phyloP scores from a whole-genome alignment of 2,113 vertebrate genomes.

The Siniperca chuatsi region DNA sequence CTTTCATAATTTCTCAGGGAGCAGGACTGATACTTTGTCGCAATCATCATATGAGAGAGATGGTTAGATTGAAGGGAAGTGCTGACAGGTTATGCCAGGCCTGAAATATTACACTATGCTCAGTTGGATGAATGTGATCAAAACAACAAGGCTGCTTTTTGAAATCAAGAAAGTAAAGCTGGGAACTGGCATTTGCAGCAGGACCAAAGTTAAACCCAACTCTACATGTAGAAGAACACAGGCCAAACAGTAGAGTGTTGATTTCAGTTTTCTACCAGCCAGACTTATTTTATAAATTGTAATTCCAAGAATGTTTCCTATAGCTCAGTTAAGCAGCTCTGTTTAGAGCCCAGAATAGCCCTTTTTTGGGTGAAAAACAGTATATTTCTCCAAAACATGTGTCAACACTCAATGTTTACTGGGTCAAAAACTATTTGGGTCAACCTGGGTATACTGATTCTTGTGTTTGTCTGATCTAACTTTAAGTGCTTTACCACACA shows the following conservation, averaged over 20 bases:
- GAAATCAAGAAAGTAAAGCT: conserved; percentile 24
- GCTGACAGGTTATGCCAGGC: conserved; percentile 32
- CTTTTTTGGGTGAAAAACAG: conserved; percentile 36
- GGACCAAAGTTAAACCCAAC: conserved; percentile 2
- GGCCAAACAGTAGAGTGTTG: conserved; percentile 14
- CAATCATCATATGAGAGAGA: conserved; percentile 43
- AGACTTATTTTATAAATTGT: conserved; percentile 25
- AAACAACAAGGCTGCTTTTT: conserved; percentile 25
- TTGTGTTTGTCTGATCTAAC: conserved; percentile 30
- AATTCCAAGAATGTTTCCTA: conserved; percentile 49
- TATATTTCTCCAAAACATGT: conserved; percentile 30
- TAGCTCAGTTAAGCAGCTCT: neutral
- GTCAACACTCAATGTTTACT: conserved; percentile 43
- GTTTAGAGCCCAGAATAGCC: conserved; percentile 18
- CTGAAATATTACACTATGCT: conserved; percentile 20
- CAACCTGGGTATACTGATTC: conserved; percentile 20
- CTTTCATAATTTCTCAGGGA: conserved; percentile 50
- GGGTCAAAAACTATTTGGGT: conserved; percentile 52
- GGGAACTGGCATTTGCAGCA: conserved; percentile 6
- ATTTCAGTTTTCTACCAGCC: conserved; percentile 36
- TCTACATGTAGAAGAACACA: conserved; percentile 6
- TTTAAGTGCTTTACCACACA: conserved; percentile 6
- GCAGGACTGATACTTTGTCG: conserved; percentile 28
- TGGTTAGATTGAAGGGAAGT: conserved; percentile 23
- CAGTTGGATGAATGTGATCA: conserved; percentile 25